Conservation (phyloP, 2,888 invertebrate genomes). For the Ophion obscuratus region DNA sequence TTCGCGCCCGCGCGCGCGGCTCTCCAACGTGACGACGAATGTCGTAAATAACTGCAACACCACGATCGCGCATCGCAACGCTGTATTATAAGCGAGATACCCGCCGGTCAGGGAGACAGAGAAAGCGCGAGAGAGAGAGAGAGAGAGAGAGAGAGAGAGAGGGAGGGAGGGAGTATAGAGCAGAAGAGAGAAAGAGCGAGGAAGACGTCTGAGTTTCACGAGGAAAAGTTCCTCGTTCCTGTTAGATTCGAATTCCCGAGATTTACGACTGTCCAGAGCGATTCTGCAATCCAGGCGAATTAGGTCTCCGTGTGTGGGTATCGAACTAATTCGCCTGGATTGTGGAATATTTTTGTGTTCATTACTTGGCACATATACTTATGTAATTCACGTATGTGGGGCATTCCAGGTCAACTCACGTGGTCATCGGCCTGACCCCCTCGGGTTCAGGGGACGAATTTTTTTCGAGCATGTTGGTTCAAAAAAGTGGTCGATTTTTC, state of each 20-base stretch:
- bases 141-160: not conserved
- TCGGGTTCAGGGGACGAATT: too few relatives aligned
- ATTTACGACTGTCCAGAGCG: constrained; percentile 39
- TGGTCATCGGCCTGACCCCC: too few relatives aligned
- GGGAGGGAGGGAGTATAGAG: constrained; percentile 6
- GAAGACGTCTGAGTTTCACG: constrained; percentile 45
- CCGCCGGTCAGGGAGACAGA: constrained; percentile 8
- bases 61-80: constrained; percentile 28
- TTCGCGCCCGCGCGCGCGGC: constrained; percentile 19
- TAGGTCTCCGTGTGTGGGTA: not conserved
- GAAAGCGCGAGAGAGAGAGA: constrained; percentile 16
- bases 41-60: constrained; percentile 67
- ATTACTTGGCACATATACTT: too few relatives aligned
- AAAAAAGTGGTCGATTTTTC: too few relatives aligned
- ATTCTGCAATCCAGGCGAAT: constrained; percentile 31
- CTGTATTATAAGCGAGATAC: constrained; percentile 42
- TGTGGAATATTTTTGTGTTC: too few relatives aligned
- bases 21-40: constrained; percentile 34
- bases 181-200: constrained; percentile 58
- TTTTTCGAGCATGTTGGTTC: too few relatives aligned
- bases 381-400: too few relatives aligned
- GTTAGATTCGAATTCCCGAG: constrained; percentile 46
- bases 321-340: not conserved
- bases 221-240: constrained; percentile 38
- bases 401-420: too few relatives aligned